Evolutionary conservation across 2,113 vertebrate species (phyloP), one percentile per base, ranked within the genome.

Genomic region (Anoura caudifer): DNA sequence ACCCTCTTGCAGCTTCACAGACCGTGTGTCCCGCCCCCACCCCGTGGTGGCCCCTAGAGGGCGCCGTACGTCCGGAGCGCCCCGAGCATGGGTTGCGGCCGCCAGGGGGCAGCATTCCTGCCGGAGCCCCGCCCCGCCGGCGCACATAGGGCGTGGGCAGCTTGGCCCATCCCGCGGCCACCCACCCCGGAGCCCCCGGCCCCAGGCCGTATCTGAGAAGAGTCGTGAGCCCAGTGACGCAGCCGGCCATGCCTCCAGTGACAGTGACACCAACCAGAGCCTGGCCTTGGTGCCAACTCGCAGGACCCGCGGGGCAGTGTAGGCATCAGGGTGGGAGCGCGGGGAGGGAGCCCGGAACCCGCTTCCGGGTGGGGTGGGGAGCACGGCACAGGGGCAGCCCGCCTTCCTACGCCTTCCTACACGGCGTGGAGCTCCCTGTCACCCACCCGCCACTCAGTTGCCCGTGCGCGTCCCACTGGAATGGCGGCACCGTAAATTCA

Each of bases 1-100:
- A 28, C 7, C 0, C 0, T 11, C 0, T 0, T 3, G 11, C 26
- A 7, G 16, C 28, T 15, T 19, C 59, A 5, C 7, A 5, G 36
- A 28, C 26, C 52, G 12, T 2, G 41, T 4, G 65, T 50, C 10
- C 86, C 56, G 22, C 22, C 56, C 20, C 19, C 6, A 54, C 19
- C 52, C 47, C 4, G 41, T 0, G 28, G 9, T 1, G 8, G 17
- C 36, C 67, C 31, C 54, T 12, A 36, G 72, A n/a, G 79, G 85
- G 77, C 36, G 77, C 69, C 22, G 45, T 8, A 36, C 31, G 59
- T 56, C 41, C 0, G 24, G 56, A 8, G 24, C 13, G 13, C 8
- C n/a, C 1, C 0, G 2, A 14, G 15, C 15, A 2, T 3, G 6
- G 0, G 1, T 11, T 7, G 20, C 17, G 6, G 82, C 69, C 91